Base-by-base conservation (phyloP, 2,113 vertebrate genomes). In the Pachycephala philippinensis region DNA sequence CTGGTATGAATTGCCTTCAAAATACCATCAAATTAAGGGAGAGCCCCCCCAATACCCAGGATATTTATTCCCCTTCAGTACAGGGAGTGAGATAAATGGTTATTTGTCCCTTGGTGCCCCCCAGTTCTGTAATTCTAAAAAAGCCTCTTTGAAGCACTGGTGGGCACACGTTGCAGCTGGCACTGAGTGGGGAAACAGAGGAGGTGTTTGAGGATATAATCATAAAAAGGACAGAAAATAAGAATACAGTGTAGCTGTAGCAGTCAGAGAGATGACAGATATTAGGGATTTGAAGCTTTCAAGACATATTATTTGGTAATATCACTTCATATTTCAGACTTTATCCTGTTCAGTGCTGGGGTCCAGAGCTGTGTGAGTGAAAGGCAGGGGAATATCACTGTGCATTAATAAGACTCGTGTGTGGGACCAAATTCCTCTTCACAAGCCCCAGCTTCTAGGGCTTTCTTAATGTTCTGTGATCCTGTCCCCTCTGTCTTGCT, bases 21-120 rank as follows among this genome's bases (percentile, higher is more conserved):
- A 54, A 54, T 64, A 17, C 9, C 23, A 15, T 31, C 8, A 50
- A 39, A 64, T 12, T 9, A 39, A 78, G 24, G 10, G 42, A 53
- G 56, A 33, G 1, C 1, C 6, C 1, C 31, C 45, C 12, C 26
- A 44, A 1, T 7, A 19, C 13, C 11, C 40, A 23, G 47, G 42
- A 10, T 82, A 65, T 49, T 82, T 85, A 49, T 53, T 6, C 9
- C 17, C 9, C 31, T 61, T 63, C 22, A 44, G 16, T 42, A 33
- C 7, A n/a, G 42, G n/a, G n/a, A 80, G 26, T 42, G 35, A 68
- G 16, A 21, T 33, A 64, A 68, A 54, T 76, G 35, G 2, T 64
- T 49, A 4, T n/a, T 76, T 60, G 30, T 76, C 22, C 70, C 53
- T 66, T 59, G 57, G 15, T 68, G 63, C 3, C 13, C n/a, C 47